A percentile compares a stretch with the other conserved stretches of the same genome.
Evolutionary conservation across 1,140 invertebrate genomes (phyloP).

Genomic region (Archivesica marissinica): DNA sequence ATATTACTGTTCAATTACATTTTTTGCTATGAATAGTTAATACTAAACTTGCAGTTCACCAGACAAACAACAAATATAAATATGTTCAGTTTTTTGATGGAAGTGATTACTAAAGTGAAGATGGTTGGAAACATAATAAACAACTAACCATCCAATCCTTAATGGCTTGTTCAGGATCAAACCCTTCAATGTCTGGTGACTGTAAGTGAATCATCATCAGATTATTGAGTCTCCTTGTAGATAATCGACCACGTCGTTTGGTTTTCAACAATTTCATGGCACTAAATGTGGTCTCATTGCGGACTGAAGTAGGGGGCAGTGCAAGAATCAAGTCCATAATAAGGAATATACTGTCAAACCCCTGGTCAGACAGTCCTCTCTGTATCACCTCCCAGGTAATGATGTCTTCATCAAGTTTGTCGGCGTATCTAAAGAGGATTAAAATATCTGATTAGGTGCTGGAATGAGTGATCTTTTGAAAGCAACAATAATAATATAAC

Average conservation of each 20-base stretch:
- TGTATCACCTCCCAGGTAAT: neutral
- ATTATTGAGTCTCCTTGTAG: conserved; percentile 42
- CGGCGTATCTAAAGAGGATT: neutral
- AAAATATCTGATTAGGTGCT: neutral
- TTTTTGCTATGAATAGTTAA: neutral
- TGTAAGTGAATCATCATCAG: conserved; percentile 41
- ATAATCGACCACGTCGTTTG: conserved; percentile 46
- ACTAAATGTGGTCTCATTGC: conserved; percentile 53
- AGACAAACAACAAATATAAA: neutral
- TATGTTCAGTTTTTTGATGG: neutral
- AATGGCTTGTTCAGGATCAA: conserved; percentile 54
- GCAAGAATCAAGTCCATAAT: conserved; percentile 14
- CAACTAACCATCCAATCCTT: conserved; percentile 46
- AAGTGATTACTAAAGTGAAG: neutral
- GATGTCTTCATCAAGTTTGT: neutral
- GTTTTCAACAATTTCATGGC: conserved; percentile 59
- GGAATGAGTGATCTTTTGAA: neutral
- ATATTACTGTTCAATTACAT: neutral
- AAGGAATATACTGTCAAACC: neutral
- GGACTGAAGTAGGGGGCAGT: conserved; percentile 58
- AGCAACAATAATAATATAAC: neutral
- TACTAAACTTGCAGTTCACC: neutral
- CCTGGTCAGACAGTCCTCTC: neutral
- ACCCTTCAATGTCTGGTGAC: conserved; percentile 28
- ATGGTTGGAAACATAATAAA: neutral